phyloP scores from a whole-genome alignment of 2,888 invertebrate genomes.

The Thera britannica region DNA sequence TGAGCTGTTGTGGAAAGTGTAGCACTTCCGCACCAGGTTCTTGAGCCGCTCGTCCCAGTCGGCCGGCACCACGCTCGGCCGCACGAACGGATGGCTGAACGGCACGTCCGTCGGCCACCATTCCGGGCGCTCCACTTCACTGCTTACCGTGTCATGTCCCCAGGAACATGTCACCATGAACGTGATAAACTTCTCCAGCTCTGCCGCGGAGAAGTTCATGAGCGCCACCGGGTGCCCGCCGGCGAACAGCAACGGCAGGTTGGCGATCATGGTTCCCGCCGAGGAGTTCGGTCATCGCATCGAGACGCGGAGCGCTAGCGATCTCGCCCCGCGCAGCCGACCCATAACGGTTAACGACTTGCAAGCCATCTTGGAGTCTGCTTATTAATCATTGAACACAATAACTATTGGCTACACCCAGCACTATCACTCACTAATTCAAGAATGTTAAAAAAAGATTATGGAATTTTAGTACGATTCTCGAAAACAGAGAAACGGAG shows the following conservation, averaged over 20 bases:
- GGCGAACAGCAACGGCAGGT: constrained; percentile 89
- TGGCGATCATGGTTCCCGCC: constrained; percentile 87
- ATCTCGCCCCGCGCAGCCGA: constrained; percentile 61
- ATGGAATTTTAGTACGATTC: constrained; percentile 53
- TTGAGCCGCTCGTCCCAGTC: constrained; percentile 87
- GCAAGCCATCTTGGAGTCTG: constrained; percentile 52
- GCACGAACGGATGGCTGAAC: constrained; percentile 87
- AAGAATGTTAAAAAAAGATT: constrained; percentile 17
- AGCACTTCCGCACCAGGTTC: constrained; percentile 88
- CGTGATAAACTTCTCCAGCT: constrained; percentile 89
- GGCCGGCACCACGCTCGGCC: constrained; percentile 73
- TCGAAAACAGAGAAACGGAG: constrained; percentile 56
- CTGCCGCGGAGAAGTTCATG: constrained; percentile 85
- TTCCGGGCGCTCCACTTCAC: constrained; percentile 85
- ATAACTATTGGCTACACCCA: constrained; percentile 4
- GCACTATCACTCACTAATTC: constrained; percentile 13
- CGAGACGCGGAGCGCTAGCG: constrained; percentile 71
- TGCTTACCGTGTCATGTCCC: constrained; percentile 86
- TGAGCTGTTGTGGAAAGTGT: constrained; percentile 89
- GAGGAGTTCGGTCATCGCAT: constrained; percentile 77
- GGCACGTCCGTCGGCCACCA: constrained; percentile 89
- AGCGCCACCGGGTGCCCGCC: constrained; percentile 89
- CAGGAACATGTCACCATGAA: constrained; percentile 91
- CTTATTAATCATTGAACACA: constrained; percentile 22
- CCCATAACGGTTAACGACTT: constrained; percentile 67